Percentiles rank a stretch among this genome's conserved stretches.
phyloP scores from a whole-genome alignment of 1,140 invertebrate species.

The Elymnias hypermnestra region DNA sequence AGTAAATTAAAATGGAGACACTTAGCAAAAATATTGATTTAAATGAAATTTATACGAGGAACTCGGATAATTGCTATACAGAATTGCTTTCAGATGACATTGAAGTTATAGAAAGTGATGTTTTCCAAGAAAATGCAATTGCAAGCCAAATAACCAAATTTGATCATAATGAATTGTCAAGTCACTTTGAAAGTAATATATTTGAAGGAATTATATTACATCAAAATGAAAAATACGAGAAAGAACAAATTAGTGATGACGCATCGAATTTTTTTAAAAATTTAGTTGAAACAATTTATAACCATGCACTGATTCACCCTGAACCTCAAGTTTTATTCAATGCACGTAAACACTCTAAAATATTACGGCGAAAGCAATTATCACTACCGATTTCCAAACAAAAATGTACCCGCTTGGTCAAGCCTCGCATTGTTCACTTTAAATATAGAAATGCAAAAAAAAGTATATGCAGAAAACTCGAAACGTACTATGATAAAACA shows the following conservation, averaged over 20 bases:
- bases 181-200: too few relatives aligned
- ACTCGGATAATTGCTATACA: not conserved
- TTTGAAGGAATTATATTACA: too few relatives aligned
- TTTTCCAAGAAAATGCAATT: not conserved
- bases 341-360: constrained; percentile 1
- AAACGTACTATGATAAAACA: constrained; percentile 22
- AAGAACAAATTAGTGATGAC: too few relatives aligned
- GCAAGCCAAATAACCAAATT: not conserved
- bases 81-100: not conserved
- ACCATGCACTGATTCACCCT: not conserved
- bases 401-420: constrained; percentile 11
- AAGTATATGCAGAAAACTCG: constrained; percentile 21
- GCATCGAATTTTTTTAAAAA: constrained; percentile 1
- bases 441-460: constrained; percentile 28
- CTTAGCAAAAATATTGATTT: too few relatives aligned
- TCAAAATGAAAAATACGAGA: too few relatives aligned
- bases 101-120: not conserved
- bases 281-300: not conserved
- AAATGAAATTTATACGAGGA: not conserved
- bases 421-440: constrained; percentile 12
- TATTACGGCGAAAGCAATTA: not conserved
- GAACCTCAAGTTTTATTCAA: not conserved
- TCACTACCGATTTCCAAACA: not conserved
- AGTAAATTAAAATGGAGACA: too few relatives aligned
- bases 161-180: too few relatives aligned